Conservation (phyloP, 2,888 invertebrate species). For the Odontothrips loti region DNA sequence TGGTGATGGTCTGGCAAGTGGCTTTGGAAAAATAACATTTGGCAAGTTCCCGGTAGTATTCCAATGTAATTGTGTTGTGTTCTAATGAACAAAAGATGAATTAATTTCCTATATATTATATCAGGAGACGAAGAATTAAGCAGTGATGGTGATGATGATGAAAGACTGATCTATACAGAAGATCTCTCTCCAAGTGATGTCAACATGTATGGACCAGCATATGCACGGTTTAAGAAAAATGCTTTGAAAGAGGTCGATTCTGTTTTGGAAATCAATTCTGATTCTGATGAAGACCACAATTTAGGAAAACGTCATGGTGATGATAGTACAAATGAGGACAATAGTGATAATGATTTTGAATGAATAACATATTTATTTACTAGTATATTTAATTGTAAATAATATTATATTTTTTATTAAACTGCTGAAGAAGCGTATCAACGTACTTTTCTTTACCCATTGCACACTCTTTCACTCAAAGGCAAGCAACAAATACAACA, state of each 20-base stretch:
- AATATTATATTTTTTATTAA: not conserved
- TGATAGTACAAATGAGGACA: not conserved
- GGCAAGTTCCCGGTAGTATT: not conserved
- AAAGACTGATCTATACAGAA: not conserved
- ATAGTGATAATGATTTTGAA: not conserved
- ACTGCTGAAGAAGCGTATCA: too few relatives aligned
- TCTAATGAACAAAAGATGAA: not conserved
- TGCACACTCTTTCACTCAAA: too few relatives aligned
- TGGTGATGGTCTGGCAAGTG: not conserved
- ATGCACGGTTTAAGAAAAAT: not conserved
- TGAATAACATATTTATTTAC: not conserved
- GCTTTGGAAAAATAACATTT: not conserved
- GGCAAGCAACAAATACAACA: too few relatives aligned
- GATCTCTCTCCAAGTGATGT: slow-evolving; percentile 9
- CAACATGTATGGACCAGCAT: not conserved
- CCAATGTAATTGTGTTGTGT: too few relatives aligned
- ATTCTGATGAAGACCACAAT: not conserved
- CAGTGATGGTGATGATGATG: slow-evolving; percentile 19
- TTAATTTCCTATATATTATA: not conserved
- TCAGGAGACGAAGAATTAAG: not conserved
- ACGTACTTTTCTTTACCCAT: too few relatives aligned
- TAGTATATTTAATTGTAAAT: too few relatives aligned
- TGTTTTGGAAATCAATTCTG: not conserved
- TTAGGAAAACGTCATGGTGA: not conserved
- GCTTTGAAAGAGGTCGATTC: not conserved